A percentile compares a stretch with the other conserved stretches of the same genome.
These are phyloP conservation scores for Myotis myotis DNA, from an alignment of 2,797 vertebrate genomes.

Conservation along the genomic window DNA sequence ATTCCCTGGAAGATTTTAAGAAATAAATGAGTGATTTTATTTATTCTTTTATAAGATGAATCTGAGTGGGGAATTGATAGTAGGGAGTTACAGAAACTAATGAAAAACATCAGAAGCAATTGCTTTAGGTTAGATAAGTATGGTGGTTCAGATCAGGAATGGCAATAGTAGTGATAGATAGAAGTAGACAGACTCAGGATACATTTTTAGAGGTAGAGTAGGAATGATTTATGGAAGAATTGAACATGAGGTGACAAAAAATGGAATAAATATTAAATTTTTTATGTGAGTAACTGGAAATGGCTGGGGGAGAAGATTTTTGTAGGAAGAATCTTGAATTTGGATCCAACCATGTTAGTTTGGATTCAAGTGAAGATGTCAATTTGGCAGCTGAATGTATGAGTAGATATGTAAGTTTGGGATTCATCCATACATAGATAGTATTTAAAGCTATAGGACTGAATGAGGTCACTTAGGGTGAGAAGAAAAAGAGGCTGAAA, in stretches of 20 bases:
- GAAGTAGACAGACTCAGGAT: conserved; percentile 8
- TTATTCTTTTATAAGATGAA: neutral
- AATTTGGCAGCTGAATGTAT: neutral
- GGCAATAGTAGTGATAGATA: neutral
- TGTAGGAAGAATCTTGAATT: neutral
- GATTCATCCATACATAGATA: neutral
- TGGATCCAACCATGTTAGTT: neutral
- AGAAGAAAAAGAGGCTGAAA: neutral
- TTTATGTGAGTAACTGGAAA: neutral
- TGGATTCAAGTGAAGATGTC: neutral
- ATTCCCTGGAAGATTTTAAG: conserved; percentile 14
- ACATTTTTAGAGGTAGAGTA: neutral
- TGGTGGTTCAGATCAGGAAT: neutral
- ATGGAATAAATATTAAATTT: neutral
- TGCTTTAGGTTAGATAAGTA: neutral
- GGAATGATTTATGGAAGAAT: neutral
- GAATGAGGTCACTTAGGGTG: conserved; percentile 21
- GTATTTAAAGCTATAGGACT: conserved; percentile 37
- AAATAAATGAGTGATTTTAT: neutral
- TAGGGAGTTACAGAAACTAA: neutral
- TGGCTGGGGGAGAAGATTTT: neutral
- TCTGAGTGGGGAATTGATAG: neutral
- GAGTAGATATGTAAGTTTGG: neutral
- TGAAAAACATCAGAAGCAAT: neutral
- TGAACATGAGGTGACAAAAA: neutral